Base-by-base conservation (phyloP, 2,888 invertebrate species). In the Drosophila affinis region DNA sequence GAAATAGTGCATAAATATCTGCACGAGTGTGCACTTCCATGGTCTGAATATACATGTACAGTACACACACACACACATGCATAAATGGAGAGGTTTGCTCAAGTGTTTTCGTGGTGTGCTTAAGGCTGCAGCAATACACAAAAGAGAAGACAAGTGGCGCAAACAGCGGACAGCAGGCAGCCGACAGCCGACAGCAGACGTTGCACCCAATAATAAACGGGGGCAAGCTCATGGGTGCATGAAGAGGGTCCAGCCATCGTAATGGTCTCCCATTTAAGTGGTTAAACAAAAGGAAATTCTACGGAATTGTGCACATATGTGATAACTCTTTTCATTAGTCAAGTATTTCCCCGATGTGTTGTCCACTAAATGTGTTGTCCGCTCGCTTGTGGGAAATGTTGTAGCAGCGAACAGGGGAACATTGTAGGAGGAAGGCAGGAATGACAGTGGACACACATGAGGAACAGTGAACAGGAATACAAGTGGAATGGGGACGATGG, bases 1-100 rank as follows among this genome's bases (percentile, higher is more conserved):
- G 89, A 89, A 89, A 88, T 83, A 77, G 86, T 72, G 73, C 64
- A 72, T 52, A 73, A 57, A 71, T 61, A 72, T 83, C 67, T 71
- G 55, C 57, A 32, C 44, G 51, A 51, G 29, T 59, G 39, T 59
- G 24, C 39, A 24, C 55, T n/a, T 51, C 17, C 52, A 48, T 64
- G 51, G 34, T 55, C 32, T n/a, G 18, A 29, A 53, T 17, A 24
- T 24, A 45, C 47, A 51, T 44, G 27, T 5, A 24, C 24, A 24
- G 4, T 24, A 21, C 21, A 21, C 21, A 21, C 21, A 21, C 3
- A 21, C 3, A 3, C 0, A 21, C 21, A 21, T 3, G 5, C 32
- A 7, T 2, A 46, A 44, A 44, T 48, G 9, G 17, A 14, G 47
- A 18, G 45, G 9, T 51, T n/a, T 14, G 17, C 10, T 10, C 18